These are phyloP conservation scores for Vollenhovia emeryi DNA, from an alignment of 1,140 invertebrate genomes.

Conservation along the genomic window DNA sequence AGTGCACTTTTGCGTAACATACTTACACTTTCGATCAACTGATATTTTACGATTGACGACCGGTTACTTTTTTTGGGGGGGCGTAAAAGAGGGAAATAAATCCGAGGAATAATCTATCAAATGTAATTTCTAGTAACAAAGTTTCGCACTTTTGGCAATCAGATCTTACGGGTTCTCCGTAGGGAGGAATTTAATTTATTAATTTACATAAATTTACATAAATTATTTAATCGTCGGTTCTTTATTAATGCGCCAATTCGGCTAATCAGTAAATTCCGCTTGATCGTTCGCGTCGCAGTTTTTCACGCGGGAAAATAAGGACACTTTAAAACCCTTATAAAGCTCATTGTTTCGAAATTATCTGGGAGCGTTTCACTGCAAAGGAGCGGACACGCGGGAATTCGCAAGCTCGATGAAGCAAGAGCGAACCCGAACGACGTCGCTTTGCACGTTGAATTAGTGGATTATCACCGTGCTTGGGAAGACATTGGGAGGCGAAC, in stretches of 20 bases:
- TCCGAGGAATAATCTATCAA: not conserved
- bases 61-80: not conserved
- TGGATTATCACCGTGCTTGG: constrained; percentile 69
- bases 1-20: not conserved
- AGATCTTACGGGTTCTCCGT: not conserved
- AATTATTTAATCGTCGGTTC: constrained; percentile 18
- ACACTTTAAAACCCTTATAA: constrained; percentile 12
- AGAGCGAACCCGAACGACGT: constrained; percentile 24
- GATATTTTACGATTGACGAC: not conserved
- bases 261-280: not conserved
- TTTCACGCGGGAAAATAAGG: not conserved
- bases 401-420: constrained; percentile 24
- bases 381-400: constrained; percentile 3
- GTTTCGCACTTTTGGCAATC: not conserved
- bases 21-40: not conserved
- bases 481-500: constrained; percentile 54
- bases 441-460: constrained; percentile 67
- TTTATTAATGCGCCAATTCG: constrained; percentile 9
- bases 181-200: not conserved
- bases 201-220: constrained; percentile 19
- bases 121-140: not conserved
- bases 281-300: not conserved
- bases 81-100: not conserved
- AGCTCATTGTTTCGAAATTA: constrained; percentile 44
- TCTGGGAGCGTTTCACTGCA: not conserved